Conservation (phyloP, 1,140 invertebrate genomes). For the Acromyrmex charruanus region DNA sequence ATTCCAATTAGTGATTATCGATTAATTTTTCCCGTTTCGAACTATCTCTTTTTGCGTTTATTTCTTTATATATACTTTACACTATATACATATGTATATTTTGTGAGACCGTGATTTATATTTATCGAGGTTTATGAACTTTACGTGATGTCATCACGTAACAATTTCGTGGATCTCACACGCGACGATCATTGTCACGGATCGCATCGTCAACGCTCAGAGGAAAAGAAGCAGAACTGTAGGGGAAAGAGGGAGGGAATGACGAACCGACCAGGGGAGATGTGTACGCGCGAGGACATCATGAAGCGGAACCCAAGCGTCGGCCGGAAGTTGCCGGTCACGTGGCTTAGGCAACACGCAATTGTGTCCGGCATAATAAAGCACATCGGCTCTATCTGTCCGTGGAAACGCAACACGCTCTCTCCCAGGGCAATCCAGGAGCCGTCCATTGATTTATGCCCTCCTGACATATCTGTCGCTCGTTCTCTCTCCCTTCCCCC, state of each 20-base stretch:
- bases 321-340: slow-evolving; percentile 76
- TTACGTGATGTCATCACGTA: neutral
- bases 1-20: slow-evolving; percentile 20
- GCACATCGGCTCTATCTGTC: slow-evolving; percentile 70
- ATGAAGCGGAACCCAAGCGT: slow-evolving; percentile 74
- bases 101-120: neutral
- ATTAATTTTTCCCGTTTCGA: neutral
- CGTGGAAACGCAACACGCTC: slow-evolving; percentile 71
- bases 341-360: slow-evolving; percentile 75
- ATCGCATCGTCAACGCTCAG: slow-evolving; percentile 37
- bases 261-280: slow-evolving; percentile 10
- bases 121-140: neutral
- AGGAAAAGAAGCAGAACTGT: slow-evolving; percentile 32
- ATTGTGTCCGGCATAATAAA: slow-evolving; percentile 77
- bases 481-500: slow-evolving; percentile 26
- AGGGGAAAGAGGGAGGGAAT: neutral
- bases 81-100: neutral
- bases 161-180: slow-evolving; percentile 53
- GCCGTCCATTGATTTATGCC: slow-evolving; percentile 70
- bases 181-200: slow-evolving; percentile 69
- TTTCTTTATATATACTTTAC: neutral
- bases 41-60: neutral
- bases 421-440: slow-evolving; percentile 59
- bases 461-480: slow-evolving; percentile 55
- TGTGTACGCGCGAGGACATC: slow-evolving; percentile 41